These are phyloP conservation scores for Diacarnus erythraeanus DNA, from an alignment of 37 sponge, comb jelly and placozoan genomes.

Conservation along the genomic window DNA sequence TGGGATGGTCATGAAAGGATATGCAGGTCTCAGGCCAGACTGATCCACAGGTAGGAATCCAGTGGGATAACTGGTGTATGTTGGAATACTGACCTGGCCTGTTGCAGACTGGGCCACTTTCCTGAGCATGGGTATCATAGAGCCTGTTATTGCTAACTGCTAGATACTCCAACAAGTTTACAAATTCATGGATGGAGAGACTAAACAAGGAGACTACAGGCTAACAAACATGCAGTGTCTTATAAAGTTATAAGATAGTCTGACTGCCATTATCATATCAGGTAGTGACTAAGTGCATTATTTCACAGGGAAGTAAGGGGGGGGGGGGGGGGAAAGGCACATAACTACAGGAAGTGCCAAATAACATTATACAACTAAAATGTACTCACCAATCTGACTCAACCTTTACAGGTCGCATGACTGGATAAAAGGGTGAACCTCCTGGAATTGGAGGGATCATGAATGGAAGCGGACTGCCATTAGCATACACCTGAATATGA, in stretches of 20 bases:
- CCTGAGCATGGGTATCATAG: neutral
- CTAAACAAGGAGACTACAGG: too few relatives aligned
- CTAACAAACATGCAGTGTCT: too few relatives aligned
- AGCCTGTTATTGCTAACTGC: neutral
- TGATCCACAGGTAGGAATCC: constrained; percentile 54
- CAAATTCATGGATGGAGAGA: neutral
- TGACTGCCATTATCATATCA: too few relatives aligned
- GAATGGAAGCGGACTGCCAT: constrained; percentile 42
- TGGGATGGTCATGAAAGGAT: constrained; percentile 36
- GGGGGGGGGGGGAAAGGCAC: too few relatives aligned
- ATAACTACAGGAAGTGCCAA: too few relatives aligned
- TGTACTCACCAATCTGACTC: constrained; percentile 58
- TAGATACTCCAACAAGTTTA: neutral
- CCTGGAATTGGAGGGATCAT: constrained; percentile 40
- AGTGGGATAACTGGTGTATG: constrained; percentile 40
- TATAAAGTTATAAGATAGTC: too few relatives aligned
- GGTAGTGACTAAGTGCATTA: too few relatives aligned
- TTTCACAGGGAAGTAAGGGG: too few relatives aligned
- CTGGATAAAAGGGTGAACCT: constrained; percentile 49
- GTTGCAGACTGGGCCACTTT: constrained; percentile 9
- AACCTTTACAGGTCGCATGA: constrained; percentile 57
- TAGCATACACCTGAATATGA: constrained; percentile 48
- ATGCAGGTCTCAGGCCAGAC: constrained; percentile 41
- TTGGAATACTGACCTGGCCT: constrained; percentile 27
- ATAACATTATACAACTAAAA: too few relatives aligned